phyloP scores from a whole-genome alignment of 2,888 invertebrate genomes.

The Dioctria linearis region DNA sequence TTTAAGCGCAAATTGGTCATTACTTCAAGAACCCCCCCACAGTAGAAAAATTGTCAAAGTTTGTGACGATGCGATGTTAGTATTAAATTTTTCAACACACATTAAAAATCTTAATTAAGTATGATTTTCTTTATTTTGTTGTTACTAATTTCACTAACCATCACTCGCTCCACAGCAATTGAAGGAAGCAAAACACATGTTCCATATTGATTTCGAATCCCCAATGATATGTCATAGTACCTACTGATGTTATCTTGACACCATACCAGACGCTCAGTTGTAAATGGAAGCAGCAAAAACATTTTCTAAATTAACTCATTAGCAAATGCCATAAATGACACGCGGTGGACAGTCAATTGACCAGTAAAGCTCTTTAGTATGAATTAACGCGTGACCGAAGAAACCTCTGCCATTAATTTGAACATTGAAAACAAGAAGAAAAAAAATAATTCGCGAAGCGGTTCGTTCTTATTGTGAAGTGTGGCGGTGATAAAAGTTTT shows the following conservation, averaged over 20 bases:
- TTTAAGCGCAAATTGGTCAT: too few species aligned
- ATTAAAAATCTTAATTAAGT: too few species aligned
- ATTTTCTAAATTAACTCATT: conserved; percentile 1
- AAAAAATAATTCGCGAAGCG: not conserved
- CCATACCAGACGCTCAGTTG: not conserved
- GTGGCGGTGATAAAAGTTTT: not conserved
- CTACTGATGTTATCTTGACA: not conserved
- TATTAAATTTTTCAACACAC: too few species aligned
- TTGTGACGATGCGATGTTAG: too few species aligned
- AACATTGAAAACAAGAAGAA: not conserved
- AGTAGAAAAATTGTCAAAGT: too few species aligned
- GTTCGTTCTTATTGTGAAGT: not conserved
- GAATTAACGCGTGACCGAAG: not conserved
- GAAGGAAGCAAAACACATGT: too few species aligned
- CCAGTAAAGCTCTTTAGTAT: not conserved
- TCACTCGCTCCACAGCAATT: too few species aligned
- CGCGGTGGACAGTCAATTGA: not conserved
- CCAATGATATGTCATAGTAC: too few species aligned
- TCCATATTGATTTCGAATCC: too few species aligned
- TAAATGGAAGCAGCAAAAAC: not conserved
- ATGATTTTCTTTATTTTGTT: too few species aligned
- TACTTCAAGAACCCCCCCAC: too few species aligned
- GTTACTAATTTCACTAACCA: too few species aligned
- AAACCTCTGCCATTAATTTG: not conserved
- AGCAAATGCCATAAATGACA: not conserved